A percentile compares a stretch with the other conserved stretches of the same genome.
Conservation (phyloP, 2,797 vertebrate species). For the Stomatorhinus walkeri region DNA sequence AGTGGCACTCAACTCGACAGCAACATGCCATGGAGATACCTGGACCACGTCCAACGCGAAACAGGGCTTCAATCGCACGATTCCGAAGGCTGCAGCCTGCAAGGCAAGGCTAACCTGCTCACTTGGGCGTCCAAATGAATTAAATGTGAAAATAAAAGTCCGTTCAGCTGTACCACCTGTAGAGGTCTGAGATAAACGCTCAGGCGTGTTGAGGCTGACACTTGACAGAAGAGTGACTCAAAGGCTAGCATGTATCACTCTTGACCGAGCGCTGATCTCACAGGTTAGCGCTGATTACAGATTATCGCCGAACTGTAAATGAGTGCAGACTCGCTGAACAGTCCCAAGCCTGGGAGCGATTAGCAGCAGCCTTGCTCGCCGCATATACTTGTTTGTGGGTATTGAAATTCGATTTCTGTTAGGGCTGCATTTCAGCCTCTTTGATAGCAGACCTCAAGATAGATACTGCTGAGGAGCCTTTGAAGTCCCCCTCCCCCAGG, state of each 20-base stretch:
- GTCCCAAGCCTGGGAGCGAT: conserved; percentile 24
- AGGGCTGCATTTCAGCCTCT: conserved; percentile 4
- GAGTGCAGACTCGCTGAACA: conserved; percentile 8
- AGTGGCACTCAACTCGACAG: conserved; percentile 30
- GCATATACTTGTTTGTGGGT: conserved; percentile 23
- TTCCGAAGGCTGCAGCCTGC: conserved; percentile 18
- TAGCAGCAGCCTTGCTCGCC: conserved; percentile 22
- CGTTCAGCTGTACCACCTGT: conserved; percentile 15
- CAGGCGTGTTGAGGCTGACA: conserved; percentile 17
- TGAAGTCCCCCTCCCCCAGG: conserved; percentile 8
- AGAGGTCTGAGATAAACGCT: conserved; percentile 31
- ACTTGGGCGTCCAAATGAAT: conserved; percentile 27
- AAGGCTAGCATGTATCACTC: conserved; percentile 40
- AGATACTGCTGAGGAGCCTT: conserved; percentile 1
- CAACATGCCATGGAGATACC: conserved; percentile 22
- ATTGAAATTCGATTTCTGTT: conserved; percentile 24
- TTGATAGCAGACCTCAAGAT: conserved; percentile 1
- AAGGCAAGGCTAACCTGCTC: conserved; percentile 29
- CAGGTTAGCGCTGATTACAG: conserved; percentile 44
- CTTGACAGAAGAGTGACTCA: conserved; percentile 31
- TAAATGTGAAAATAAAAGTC: conserved; percentile 9
- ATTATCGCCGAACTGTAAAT: conserved; percentile 41
- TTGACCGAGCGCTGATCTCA: conserved; percentile 36
- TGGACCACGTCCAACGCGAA: conserved; percentile 26
- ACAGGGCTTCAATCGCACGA: background rate